A percentile compares a stretch with the other conserved stretches of the same genome.
Conservation (phyloP, 2,888 invertebrate genomes). For the Nysson spinosus region DNA sequence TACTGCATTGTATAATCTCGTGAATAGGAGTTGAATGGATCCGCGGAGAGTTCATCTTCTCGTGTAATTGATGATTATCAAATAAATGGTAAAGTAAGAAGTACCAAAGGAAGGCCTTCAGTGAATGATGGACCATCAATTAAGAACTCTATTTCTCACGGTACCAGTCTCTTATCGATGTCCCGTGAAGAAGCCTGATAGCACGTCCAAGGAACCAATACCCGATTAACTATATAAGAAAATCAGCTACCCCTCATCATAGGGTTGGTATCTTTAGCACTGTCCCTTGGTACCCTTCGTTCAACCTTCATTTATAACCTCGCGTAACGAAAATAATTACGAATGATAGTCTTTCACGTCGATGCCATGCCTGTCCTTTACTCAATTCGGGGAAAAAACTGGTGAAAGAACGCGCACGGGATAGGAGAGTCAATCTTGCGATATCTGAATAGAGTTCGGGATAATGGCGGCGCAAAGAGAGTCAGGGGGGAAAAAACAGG, state of each 20-base stretch:
- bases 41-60: no score
- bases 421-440: not conserved
- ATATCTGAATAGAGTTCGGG: not conserved
- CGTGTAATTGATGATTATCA: no score
- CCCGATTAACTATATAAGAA: constrained; percentile 44
- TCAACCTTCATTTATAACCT: constrained; percentile 9
- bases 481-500: constrained; percentile 26
- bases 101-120: not conserved
- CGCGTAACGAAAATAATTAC: constrained; percentile 28
- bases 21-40: no score
- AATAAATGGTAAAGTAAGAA: not conserved
- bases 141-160: constrained; percentile 7
- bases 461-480: constrained; percentile 1
- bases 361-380: not conserved
- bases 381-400: no score
- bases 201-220: constrained; percentile 39
- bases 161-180: constrained; percentile 26
- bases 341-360: not conserved
- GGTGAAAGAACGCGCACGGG: no score
- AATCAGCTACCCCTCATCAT: constrained; percentile 37
- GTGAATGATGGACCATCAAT: constrained; percentile 29
- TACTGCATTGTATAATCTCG: no score
- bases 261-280: constrained; percentile 13
- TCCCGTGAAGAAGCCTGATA: no score
- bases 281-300: not conserved